Conservation (phyloP, 2,113 vertebrate species). For the Siphamia tubifer region DNA sequence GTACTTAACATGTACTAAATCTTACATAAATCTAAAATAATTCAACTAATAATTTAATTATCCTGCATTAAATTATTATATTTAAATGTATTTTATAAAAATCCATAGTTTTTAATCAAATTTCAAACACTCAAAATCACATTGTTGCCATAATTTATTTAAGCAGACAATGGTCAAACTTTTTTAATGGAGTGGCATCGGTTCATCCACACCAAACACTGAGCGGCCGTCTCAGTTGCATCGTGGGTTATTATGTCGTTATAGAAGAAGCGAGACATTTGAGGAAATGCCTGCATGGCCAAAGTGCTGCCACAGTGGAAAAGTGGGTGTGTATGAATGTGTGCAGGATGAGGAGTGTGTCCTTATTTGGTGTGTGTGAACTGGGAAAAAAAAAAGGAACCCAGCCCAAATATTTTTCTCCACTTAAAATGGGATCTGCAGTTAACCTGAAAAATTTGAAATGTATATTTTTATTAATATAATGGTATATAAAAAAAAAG, state of each 20-base stretch:
- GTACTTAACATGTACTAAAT: too few species aligned
- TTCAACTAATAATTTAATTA: too few species aligned
- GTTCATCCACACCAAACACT: background rate
- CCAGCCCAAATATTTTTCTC: slow-evolving; percentile 12
- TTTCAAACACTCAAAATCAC: too few species aligned
- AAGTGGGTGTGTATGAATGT: slow-evolving; percentile 39
- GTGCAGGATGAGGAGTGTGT: slow-evolving; percentile 22
- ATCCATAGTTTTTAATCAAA: too few species aligned
- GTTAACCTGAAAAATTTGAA: background rate
- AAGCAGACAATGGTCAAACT: too few species aligned
- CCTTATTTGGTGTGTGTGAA: slow-evolving; percentile 26
- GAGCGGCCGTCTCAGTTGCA: background rate
- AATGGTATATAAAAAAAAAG: too few species aligned
- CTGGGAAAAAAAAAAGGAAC: background rate
- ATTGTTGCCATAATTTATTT: too few species aligned
- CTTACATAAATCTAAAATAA: too few species aligned
- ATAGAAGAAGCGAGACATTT: slow-evolving; percentile 21
- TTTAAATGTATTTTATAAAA: too few species aligned
- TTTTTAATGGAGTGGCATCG: too few species aligned
- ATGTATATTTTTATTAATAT: too few species aligned
- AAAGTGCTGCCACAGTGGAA: slow-evolving; percentile 60
- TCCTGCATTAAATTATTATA: too few species aligned
- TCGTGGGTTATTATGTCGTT: background rate
- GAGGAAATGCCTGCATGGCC: slow-evolving; percentile 69
- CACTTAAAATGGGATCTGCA: slow-evolving; percentile 21